Evolutionary conservation across 2,113 vertebrate species (phyloP).

Genomic region (Bothrops jararaca): DNA sequence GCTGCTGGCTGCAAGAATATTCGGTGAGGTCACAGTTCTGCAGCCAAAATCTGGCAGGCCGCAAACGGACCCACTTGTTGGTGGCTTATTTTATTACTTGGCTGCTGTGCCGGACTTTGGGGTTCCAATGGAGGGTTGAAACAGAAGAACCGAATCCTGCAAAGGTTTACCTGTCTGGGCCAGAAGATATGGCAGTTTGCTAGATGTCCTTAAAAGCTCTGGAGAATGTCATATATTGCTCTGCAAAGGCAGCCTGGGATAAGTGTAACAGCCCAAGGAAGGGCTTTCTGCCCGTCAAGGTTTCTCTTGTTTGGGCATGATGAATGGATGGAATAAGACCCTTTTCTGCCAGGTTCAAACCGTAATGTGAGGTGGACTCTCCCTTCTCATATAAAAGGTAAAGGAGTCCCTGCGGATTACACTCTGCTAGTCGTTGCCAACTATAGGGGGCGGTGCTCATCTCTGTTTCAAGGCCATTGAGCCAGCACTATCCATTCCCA

Average conservation of each 20-base stretch:
- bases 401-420: not conserved
- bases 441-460: fast-evolving
- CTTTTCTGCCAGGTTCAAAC: not conserved
- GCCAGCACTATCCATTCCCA: too few species aligned
- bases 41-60: not conserved
- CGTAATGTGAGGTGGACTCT: not conserved
- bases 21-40: not conserved
- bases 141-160: not conserved
- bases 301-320: not conserved
- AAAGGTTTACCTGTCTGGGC: not conserved
- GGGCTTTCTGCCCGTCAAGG: fast-evolving
- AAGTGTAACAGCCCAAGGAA: not conserved
- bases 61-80: not conserved
- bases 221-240: not conserved
- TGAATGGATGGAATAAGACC: not conserved
- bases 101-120: not conserved
- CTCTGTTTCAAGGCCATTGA: too few species aligned
- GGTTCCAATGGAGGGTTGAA: not conserved
- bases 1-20: not conserved
- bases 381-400: not conserved
- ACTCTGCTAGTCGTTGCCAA: not conserved
- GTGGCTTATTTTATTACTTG: not conserved
- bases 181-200: not conserved
- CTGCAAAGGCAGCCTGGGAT: not conserved
- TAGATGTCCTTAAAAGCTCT: not conserved